These are phyloP conservation scores for Pseudochirops cupreus DNA, from an alignment of 2,797 vertebrate genomes.

Conservation along the genomic window DNA sequence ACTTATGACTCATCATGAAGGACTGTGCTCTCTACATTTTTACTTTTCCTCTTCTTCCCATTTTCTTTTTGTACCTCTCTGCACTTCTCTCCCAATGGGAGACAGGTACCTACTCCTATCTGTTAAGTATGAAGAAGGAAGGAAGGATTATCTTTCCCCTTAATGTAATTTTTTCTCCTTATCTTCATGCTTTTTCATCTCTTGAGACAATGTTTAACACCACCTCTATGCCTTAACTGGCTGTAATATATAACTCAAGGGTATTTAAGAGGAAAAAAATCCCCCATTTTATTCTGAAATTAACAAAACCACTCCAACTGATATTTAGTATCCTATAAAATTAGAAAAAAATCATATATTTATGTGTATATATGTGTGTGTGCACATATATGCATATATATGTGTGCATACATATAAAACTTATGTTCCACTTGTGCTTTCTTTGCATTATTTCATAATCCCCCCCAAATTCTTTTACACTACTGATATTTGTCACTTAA, in stretches of 20 bases:
- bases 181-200: not conserved
- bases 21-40: not conserved
- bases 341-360: not conserved
- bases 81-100: not conserved
- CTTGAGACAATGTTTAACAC: not conserved
- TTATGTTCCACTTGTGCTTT: not conserved
- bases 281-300: not conserved
- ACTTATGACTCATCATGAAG: not conserved
- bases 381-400: too few species aligned
- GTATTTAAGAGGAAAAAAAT: not conserved
- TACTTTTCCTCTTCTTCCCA: not conserved
- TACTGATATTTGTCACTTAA: not conserved
- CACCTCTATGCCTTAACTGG: not conserved
- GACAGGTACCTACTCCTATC: not conserved
- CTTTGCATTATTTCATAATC: not conserved
- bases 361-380: not conserved
- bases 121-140: not conserved
- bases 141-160: not conserved
- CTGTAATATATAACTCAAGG: not conserved
- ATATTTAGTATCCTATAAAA: not conserved
- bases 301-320: not conserved
- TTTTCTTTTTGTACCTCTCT: not conserved
- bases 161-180: not conserved
- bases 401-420: not conserved
- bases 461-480: not conserved